Base-by-base conservation (phyloP, 2,113 vertebrate species). In the Engraulis encrasicolus region DNA sequence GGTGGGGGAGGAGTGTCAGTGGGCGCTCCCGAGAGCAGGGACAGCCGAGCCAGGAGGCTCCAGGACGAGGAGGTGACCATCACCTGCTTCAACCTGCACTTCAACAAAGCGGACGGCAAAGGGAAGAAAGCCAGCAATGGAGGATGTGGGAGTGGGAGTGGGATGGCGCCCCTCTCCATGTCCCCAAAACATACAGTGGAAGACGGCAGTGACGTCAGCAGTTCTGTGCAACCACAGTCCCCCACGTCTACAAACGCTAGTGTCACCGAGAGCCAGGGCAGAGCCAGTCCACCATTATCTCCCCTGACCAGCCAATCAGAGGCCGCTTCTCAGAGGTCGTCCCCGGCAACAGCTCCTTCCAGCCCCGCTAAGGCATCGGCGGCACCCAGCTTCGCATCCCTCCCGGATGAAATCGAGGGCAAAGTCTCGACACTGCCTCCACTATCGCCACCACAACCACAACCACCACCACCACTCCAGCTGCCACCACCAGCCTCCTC, bases 31-130 rank as follows among this genome's bases (percentile, higher is more conserved):
- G 88, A 84, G 34, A 81, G 31, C n/a, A 78, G 82, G 6, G 50
- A 31, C 38, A 34, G 31, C 78, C 20, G 80, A 14, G 78, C 81
- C 3, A 78, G 80, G 6, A n/a, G n/a, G n/a, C n/a, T n/a, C n/a
- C 84, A 90, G 66, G 88, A 52, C 71, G 78, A 83, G 2, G 20
- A 85, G 2, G 20, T 84, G 6, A 52, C 54, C 19, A 86, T 79
- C 58, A 49, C 54, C 31, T 87, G 87, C 78, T 84, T 81, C 23
- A 88, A 85, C 58, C 82, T 83, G 3, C 54, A 79, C 19, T 85
- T 86, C 58, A 87, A n/a, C n/a, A n/a, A 90, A 49, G 27, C 78
- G 2, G 81, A 81, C 36, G 77, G 40, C 1, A 89, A 88, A 85
- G 78, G 19, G 19, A 84, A 49, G 20, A 82, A 78, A 79, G 83